A percentile compares a stretch with the other conserved stretches of the same genome.
phyloP scores from a whole-genome alignment of 2,888 invertebrate species.

The Cosmorhoe ocellata region DNA sequence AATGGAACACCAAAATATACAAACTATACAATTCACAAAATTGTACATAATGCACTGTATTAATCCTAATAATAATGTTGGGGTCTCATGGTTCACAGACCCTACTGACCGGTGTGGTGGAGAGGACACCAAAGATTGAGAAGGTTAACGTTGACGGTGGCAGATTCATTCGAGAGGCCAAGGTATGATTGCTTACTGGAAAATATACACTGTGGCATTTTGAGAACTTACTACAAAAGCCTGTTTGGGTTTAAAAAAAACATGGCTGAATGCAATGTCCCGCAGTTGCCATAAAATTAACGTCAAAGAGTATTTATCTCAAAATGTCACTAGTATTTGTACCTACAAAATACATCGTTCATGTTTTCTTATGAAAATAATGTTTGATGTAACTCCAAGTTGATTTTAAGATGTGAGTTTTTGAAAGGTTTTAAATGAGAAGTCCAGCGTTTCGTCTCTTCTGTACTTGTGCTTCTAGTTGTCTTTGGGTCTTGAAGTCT shows the following conservation, averaged over 20 bases:
- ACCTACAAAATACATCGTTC: background rate
- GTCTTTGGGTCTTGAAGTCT: conserved; percentile 54
- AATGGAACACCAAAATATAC: background rate
- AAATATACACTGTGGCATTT: conserved; percentile 44
- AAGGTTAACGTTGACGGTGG: conserved; percentile 97
- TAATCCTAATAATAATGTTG: conserved; percentile 30
- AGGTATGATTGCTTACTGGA: conserved; percentile 85
- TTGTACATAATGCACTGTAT: conserved; percentile 11
- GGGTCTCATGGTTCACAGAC: conserved; percentile 84
- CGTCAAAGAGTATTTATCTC: conserved; percentile 20
- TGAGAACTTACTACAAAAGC: conserved; percentile 29
- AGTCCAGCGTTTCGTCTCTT: conserved; percentile 67
- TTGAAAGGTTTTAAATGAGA: conserved; percentile 57
- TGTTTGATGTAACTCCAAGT: background rate
- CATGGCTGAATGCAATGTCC: background rate
- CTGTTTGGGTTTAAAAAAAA: background rate
- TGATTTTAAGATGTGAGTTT: conserved; percentile 29
- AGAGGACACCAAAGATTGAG: conserved; percentile 96
- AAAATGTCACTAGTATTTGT: conserved; percentile 13
- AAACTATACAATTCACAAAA: background rate
- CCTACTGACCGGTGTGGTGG: conserved; percentile 95
- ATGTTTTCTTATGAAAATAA: background rate
- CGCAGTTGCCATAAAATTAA: too few species aligned
- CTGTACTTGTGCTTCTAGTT: conserved; percentile 49
- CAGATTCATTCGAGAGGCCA: conserved; percentile 97